phyloP scores from a whole-genome alignment of 2,888 invertebrate genomes.

The Tineola bisselliella region DNA sequence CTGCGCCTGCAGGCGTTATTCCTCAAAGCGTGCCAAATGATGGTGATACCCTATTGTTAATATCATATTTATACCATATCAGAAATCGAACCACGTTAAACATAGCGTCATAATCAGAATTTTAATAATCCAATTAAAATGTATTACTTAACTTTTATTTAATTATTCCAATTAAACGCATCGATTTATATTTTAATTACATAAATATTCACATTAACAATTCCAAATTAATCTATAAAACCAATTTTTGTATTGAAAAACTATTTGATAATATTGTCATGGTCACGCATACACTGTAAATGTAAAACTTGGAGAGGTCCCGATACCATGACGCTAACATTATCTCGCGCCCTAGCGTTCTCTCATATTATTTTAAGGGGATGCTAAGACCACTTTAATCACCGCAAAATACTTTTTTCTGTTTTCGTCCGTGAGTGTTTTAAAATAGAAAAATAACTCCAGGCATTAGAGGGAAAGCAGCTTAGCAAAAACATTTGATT shows the following conservation, averaged over 20 bases:
- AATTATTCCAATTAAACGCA: too few species aligned
- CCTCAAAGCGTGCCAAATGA: background rate
- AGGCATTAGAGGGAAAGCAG: constrained; percentile 2
- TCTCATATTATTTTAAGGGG: constrained; percentile 12
- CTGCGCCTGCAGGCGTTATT: background rate
- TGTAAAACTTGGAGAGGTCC: background rate
- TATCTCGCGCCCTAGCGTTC: background rate
- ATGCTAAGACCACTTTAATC: constrained; percentile 11
- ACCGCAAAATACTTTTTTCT: constrained; percentile 13
- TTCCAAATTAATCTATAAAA: too few species aligned
- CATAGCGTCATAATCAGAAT: too few species aligned
- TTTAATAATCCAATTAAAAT: too few species aligned
- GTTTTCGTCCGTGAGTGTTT: constrained; percentile 20
- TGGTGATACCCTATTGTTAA: background rate
- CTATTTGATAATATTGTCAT: too few species aligned
- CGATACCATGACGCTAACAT: background rate
- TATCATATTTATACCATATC: too few species aligned
- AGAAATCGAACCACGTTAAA: too few species aligned
- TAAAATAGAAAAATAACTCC: constrained; percentile 41
- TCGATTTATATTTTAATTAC: too few species aligned
- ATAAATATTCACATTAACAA: too few species aligned
- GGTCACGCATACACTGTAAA: too few species aligned
- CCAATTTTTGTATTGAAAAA: too few species aligned
- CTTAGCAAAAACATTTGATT: background rate
- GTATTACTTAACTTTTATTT: too few species aligned